Evolutionary conservation across 2,797 vertebrate genomes (phyloP).

Genomic region (Kryptopterus vitreolus): DNA sequence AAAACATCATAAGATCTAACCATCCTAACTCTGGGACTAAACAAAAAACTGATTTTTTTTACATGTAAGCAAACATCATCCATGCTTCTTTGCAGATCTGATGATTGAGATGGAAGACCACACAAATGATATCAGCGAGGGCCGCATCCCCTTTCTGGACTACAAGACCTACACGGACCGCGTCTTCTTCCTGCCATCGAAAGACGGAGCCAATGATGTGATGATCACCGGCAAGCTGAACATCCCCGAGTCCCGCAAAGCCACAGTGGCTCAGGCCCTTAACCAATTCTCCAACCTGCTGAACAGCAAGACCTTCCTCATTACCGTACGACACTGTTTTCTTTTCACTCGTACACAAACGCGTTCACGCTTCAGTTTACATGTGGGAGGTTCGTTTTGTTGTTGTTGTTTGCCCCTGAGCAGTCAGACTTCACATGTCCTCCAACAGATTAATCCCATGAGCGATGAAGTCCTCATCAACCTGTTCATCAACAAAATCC

Average conservation of each 20-base stretch:
- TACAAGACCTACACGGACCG: constrained; percentile 98
- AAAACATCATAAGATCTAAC: no score
- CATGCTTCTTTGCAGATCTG: constrained; percentile 64
- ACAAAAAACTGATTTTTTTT: no score
- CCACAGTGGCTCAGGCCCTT: constrained; percentile 84
- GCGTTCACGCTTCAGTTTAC: not conserved
- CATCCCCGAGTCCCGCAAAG: constrained; percentile 85
- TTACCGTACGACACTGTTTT: constrained; percentile 60
- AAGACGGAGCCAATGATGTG: constrained; percentile 93
- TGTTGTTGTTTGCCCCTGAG: not conserved
- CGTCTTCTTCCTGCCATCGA: constrained; percentile 95
- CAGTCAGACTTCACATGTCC: not conserved
- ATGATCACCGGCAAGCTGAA: constrained; percentile 96
- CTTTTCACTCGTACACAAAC: not conserved
- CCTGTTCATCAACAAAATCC: constrained; percentile 6
- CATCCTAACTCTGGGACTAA: no score
- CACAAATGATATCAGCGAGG: constrained; percentile 92
- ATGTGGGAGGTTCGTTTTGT: not conserved
- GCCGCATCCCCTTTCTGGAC: constrained; percentile 91
- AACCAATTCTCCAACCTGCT: constrained; percentile 98
- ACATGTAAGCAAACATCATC: not conserved
- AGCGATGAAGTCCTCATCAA: constrained; percentile 12
- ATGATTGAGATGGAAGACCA: constrained; percentile 88
- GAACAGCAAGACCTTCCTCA: constrained; percentile 98
- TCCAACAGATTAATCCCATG: constrained; percentile 15